phyloP scores from a whole-genome alignment of 2,113 vertebrate genomes.

The Phyllostomus discolor region DNA sequence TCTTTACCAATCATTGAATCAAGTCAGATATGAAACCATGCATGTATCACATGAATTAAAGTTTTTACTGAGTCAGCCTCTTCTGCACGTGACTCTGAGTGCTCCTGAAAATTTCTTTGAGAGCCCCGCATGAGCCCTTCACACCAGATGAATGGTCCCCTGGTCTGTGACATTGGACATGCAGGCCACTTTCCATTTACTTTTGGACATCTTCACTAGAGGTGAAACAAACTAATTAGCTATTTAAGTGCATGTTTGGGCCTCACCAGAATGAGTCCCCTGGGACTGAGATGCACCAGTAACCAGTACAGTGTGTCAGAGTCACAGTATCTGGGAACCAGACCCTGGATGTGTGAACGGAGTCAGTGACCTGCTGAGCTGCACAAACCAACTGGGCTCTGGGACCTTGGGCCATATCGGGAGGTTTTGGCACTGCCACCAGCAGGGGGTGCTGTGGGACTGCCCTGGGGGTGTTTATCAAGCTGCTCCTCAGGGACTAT shows the following conservation, averaged over 20 bases:
- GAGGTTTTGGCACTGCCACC: too few species aligned
- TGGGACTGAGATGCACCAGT: too few species aligned
- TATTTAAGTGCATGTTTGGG: background rate
- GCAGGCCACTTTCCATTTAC: background rate
- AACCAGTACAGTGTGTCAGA: too few species aligned
- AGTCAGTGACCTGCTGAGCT: too few species aligned
- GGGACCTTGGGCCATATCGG: too few species aligned
- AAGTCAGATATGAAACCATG: background rate
- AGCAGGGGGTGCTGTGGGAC: too few species aligned
- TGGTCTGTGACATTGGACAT: background rate
- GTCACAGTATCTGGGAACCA: too few species aligned
- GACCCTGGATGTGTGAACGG: too few species aligned
- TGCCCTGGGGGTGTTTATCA: too few species aligned
- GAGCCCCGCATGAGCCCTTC: rapidly evolving
- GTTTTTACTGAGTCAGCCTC: background rate
- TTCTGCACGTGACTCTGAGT: background rate
- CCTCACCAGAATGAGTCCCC: too few species aligned
- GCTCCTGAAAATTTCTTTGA: background rate
- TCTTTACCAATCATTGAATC: background rate
- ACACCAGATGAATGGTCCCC: rapidly evolving
- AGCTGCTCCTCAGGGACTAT: too few species aligned
- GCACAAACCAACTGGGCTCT: too few species aligned
- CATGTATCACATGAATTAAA: background rate
- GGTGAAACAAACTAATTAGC: background rate
- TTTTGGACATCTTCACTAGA: background rate